Base-by-base conservation (phyloP, 1,140 invertebrate genomes). In the Rhagoletis zephyria region DNA sequence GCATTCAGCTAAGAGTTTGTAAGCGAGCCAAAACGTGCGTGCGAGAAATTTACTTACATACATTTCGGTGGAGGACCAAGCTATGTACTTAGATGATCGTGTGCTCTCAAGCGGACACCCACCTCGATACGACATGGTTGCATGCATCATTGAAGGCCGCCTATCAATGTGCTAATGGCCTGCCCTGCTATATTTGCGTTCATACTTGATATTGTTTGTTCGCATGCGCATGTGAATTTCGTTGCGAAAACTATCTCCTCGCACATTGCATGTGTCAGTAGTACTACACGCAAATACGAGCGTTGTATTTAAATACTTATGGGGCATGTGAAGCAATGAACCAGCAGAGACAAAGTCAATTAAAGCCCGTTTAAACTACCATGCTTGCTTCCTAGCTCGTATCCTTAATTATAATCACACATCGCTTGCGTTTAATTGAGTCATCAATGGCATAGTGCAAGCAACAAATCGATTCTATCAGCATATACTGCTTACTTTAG, bases 381-480 rank as follows among this genome's bases (percentile, higher is more conserved):
- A 12, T 12, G 3, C 4, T 12, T 48, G 67, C 42, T 63, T 42
- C 5, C 40, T 40, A 16, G 42, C 14, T 74, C 51, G 5, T 56
- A 56, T 56, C 51, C 51, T 56, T 56, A 74, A 74, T 74, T 74
- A 74, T 74, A 74, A 48, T 45, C 67, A 74, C 42, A 74, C 67
- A 42, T 45, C 67, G 12, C 45, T 16, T 42, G 67, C 7, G 45
- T 74, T 74, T 74, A 74, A 74, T 74, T 74, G 67, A 74, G 42
- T 74, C 40, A 42, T 74, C 67, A 74, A 1, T 74, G 67, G 3
- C 40, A 12, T 42, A 48, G 40, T 16, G 45, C 3, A 16, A 12
- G 4, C 14, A 16, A 48, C 42, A 74, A 74, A 74, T 74, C 42
- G 67, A 74, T 74, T 14, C 30, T 42, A 16, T 12, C 30, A 42